Evolutionary conservation across 2,797 vertebrate genomes (phyloP), one percentile per base, ranked within the genome.

Genomic region (Melanotaenia parkinsoni): DNA sequence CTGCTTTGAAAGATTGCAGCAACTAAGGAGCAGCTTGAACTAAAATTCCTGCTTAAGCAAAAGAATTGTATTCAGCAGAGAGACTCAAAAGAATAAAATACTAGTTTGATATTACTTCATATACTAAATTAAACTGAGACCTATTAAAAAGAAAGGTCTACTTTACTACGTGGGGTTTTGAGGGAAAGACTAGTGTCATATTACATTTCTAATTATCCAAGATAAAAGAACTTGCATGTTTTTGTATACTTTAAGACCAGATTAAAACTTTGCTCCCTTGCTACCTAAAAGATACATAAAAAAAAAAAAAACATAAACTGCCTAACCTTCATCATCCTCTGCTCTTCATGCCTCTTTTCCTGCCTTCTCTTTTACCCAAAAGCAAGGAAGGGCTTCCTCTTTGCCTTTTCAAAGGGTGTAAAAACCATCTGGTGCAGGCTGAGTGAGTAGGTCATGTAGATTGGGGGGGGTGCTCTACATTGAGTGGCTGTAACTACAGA

Each of bases 381-480:
- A 83, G 70, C 79, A 81, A 80, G 85, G 81, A 89, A 80, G 83
- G 84, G 82, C 63, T 83, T 90, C 90, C 83, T 84, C 77, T 84
- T 69, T 67, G 58, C 57, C 20, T 78, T 91, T 91, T 70, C 77
- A 86, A 89, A 89, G 74, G 69, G 87, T 66, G 9, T 22, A 58
- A 82, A 78, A 90, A 88, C 90, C 93, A 95, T 94, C 91, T 94
- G 94, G 87, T 81, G 63, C 85, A 74, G 81, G 76, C 87, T 77
- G 82, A 83, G 76, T 63, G 87, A 84, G 81, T 59, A 72, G 83
- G 78, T 85, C 86, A 83, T 82, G 74, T 73, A 76, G 63, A 78
- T 63, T 11, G 38, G 16, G 51, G 16, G 51, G 28, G 76, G 60
- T 45, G 54, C 50, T 70, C 58, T n/a, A 28, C 30, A 47, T 20